Base-by-base conservation (phyloP, 2,888 invertebrate genomes). In the Ligdia adustata region DNA sequence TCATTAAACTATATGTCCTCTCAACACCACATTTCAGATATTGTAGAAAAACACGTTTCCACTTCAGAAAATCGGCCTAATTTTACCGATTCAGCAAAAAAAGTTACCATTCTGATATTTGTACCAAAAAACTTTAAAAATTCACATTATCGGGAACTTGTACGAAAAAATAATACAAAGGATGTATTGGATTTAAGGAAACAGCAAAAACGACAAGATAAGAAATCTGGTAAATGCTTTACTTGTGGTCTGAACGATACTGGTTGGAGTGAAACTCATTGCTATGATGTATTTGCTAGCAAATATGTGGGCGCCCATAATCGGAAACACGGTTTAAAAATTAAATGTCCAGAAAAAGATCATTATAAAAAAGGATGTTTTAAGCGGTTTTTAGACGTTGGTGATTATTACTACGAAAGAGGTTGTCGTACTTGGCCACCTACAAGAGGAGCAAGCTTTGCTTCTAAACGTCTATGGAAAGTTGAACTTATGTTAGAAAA, bases 361-460 rank as follows among this genome's bases (percentile, higher is more conserved):
- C 37, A 15, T 22, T 58, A 58, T 15, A 38, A 16, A 42, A 9
- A 27, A 0, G 59, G 57, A 9, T 59, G 59, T 11, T 59, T 59
- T 22, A 59, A 54, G 22, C 62, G 80, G 24, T 74, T 46, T 50
- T 12, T 74, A 2, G 81, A 81, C 32, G 3, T 78, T 1, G 72
- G 70, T 1, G 7, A 14, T 0, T 1, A 34, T 0, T 80, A 75
- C 33, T 55, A 61, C 3, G 80, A 81, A 48, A 57, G 77, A 20
- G 79, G 77, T 0, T 81, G 81, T 24, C 64, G 81, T 14, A 47
- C 57, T 0, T 53, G 52, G 47, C 64, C 64, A 1, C 78, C 78
- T 0, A 0, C 11, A 0, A 1, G 0, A 24, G 77, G 80, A 0
- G 13, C 4, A 1, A 72, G 64, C 18, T 66, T 51, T 11, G 66